Base-by-base conservation (phyloP, 2,113 vertebrate species). In the Spea bombifrons region DNA sequence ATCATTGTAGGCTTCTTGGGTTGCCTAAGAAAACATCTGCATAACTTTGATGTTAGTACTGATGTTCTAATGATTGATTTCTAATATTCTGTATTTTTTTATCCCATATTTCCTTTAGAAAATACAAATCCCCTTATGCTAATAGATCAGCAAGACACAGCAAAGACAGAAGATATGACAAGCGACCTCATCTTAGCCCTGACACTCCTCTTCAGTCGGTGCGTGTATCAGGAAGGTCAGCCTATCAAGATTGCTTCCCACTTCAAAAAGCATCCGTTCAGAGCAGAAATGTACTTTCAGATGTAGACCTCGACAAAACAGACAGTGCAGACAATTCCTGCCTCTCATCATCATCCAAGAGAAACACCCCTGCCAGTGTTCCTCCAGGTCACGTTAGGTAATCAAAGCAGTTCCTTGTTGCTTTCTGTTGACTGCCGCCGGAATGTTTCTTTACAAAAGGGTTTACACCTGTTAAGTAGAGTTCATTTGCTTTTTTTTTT, bases 231-330 rank as follows among this genome's bases (percentile, higher is more conserved):
- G 81, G 83, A 83, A 86, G 88, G 88, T 90, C 89, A 88, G 80
- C 80, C 53, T 80, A 85, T 85, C 83, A 81, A 30, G 85, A 81
- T 65, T 88, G 83, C 73, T 86, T 83, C 81, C 47, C 81, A 88
- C 83, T 86, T 92, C 90, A 92, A 89, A 90, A 66, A 84, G 82
- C 83, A 84, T 81, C 86, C 82, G 87, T 83, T 89, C 87, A 86
- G 76, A 87, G 86, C 81, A 81, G 44, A 78, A 84, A 83, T 81
- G 82, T 84, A 88, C 78, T 83, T 85, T 84, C 85, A 87, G 82
- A 86, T 78, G 66, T 46, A 83, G 83, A 83, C 43, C 83, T 84
- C 85, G 84, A 75, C 82, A 86, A 87, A 89, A 87, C 87, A 91
- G 86, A 84, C 67, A 83, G 81, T 65, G 84, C 84, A 88, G 85